Evolutionary conservation across 2,113 vertebrate genomes (phyloP), one percentile per base, ranked within the genome.

Genomic region (Laterallus jamaicensis): DNA sequence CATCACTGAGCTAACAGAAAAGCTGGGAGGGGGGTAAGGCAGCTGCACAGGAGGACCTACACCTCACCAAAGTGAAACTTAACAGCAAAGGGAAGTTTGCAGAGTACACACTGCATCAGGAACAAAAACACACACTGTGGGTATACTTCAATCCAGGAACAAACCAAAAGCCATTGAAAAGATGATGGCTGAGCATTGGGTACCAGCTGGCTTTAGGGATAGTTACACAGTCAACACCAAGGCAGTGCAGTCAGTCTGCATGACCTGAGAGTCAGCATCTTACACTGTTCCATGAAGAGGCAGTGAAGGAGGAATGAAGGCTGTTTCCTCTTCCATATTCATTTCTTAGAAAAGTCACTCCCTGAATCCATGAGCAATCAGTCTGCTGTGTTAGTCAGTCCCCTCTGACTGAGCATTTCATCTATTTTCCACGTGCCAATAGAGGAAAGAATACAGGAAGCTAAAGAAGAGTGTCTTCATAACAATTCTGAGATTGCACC

Each of bases 401-500:
- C 95, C 74, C 90, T 92, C 94, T 88, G 95, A 87, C 88, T 69
- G 82, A 95, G 96, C 83, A 84, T 52, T 80, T 84, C 88, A 82
- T 95, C 90, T 94, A 50, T 82, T 85, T 84, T 78, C 96, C 96
- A 87, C 90, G 5, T 60, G 93, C 91, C 96, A 74, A 66, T 26
- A 80, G 10, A 78, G 95, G 82, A 44, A 90, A 97, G 94, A 96
- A 77, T 8, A 71, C 66, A 89, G 92, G 90, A 82, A 56, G 92
- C 67, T 70, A 91, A 67, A 92, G 87, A 52, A 86, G 64, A 88
- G 22, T 29, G 76, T 97, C 97, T 97, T 98, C 98, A 98, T 63
- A 98, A 84, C 87, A 98, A 88, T 71, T 98, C 98, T 91, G 98
- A 98, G 96, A 98, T 98, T 17, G 98, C 98, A 89, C 98, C 98